These are phyloP conservation scores for Macaria liturata DNA, from an alignment of 2,888 invertebrate species.

Conservation along the genomic window DNA sequence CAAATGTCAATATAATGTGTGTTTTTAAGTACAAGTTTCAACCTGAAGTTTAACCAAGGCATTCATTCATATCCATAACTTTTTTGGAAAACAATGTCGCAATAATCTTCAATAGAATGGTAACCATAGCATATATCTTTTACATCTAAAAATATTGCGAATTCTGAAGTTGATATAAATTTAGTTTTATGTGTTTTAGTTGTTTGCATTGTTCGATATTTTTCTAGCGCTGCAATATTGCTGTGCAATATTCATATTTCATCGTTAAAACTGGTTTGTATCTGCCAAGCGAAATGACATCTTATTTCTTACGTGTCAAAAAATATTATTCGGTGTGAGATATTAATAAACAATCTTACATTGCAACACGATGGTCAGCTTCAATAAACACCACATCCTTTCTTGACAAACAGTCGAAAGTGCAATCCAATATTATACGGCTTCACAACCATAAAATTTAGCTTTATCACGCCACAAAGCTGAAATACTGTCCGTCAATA, in stretches of 20 bases:
- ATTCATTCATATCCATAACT: too few relatives aligned
- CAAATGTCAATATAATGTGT: too few relatives aligned
- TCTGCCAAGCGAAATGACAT: conserved; percentile 3
- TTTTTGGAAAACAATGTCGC: too few relatives aligned
- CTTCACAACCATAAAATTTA: conserved; percentile 17
- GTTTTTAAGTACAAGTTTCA: too few relatives aligned
- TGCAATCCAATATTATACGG: conserved; percentile 28
- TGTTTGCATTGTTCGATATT: conserved; percentile 18
- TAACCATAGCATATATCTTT: too few relatives aligned
- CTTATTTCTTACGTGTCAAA: not conserved
- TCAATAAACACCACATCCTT: conserved; percentile 64
- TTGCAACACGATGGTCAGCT: conserved; percentile 61
- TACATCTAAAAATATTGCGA: too few relatives aligned
- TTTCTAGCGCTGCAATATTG: conserved; percentile 16
- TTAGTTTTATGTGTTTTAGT: conserved; percentile 3
- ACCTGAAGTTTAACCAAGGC: too few relatives aligned
- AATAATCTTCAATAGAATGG: too few relatives aligned
- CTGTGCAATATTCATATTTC: conserved; percentile 22
- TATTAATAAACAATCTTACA: conserved; percentile 49
- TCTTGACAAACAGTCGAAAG: conserved; percentile 26
- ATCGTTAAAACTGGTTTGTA: conserved; percentile 8
- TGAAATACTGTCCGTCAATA: not conserved
- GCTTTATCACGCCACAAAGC: not conserved
- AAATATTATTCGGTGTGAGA: conserved; percentile 7
- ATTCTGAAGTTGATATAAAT: not conserved